phyloP scores from a whole-genome alignment of 2,113 vertebrate genomes.

The Pangasianodon hypophthalmus region DNA sequence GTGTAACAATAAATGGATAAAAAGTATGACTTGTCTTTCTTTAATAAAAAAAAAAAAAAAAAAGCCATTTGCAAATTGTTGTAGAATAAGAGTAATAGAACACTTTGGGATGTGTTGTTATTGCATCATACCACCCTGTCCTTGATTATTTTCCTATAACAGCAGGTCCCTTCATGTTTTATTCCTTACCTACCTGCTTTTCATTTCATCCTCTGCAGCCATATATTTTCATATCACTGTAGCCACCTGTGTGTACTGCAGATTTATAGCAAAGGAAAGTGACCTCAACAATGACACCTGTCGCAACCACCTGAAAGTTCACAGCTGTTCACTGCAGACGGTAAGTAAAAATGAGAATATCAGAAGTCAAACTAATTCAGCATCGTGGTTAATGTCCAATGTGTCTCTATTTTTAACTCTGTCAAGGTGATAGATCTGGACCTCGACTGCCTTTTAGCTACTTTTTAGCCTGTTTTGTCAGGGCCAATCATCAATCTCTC shows the following conservation, averaged over 20 bases:
- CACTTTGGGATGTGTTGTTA: too few relatives aligned
- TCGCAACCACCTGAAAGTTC: background rate
- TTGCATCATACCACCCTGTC: too few relatives aligned
- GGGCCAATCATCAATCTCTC: background rate
- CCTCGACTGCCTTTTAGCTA: background rate
- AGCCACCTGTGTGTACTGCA: background rate
- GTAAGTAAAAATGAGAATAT: background rate
- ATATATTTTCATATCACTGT: background rate
- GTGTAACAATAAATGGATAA: too few relatives aligned
- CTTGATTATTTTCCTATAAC: too few relatives aligned
- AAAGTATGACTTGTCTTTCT: too few relatives aligned
- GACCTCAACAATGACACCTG: background rate
- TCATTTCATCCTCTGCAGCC: background rate
- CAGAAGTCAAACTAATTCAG: background rate
- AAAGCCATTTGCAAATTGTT: too few relatives aligned
- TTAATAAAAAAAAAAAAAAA: too few relatives aligned
- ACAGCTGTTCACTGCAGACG: background rate
- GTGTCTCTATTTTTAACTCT: background rate
- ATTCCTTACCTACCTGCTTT: too few relatives aligned
- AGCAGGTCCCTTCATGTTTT: too few relatives aligned
- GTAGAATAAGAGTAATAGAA: too few relatives aligned
- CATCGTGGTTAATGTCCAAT: background rate
- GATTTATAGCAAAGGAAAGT: background rate
- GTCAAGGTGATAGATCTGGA: background rate
- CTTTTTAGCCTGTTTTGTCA: background rate